Evolutionary conservation across 2,797 vertebrate genomes (phyloP), one percentile per base, ranked within the genome.

Genomic region (Buceros bicornis): DNA sequence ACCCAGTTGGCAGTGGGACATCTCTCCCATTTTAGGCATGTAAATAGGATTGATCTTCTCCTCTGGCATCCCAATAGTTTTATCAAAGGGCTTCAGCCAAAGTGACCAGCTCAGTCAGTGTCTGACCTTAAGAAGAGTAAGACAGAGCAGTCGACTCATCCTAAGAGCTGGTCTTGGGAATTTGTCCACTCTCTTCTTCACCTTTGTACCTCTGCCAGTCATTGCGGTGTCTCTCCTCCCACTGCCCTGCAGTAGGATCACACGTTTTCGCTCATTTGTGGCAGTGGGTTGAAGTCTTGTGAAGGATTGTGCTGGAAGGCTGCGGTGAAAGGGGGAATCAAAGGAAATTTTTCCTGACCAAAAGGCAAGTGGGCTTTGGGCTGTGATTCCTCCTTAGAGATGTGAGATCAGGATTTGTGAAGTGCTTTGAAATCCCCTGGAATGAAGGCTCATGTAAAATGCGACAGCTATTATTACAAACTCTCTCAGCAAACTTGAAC

Each of bases 401-500:
- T 19, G 56, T 0, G 2, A 84, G 56, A 57, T 92, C 31, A 40
- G 83, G 65, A 26, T 81, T 85, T 93, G 45, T 37, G 29, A 60
- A 66, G 64, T n/a, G 67, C 83, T 89, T 76, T 70, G 76, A 82
- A 89, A 64, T 83, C 89, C 66, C 76, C 48, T 20, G 88, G 71
- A 84, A 87, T 45, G 47, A 72, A 89, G 58, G 40, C 37, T 72
- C 89, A 93, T 78, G 76, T 78, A 66, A 88, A 86, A 87, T 26
- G 57, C 85, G 89, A 77, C 89, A 88, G 77, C 82, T 86, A 19
- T 82, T 95, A 72, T 83, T 82, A 89, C 40, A 80, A 96, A 94
- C 88, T 91, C 89, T 80, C 77, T 70, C 67, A 43, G 67, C 76
- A 91, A 82, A 94, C 82, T 65, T 87, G 82, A 97, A 91, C 82